Conservation (phyloP, 2,113 vertebrate species). For the Corvus cornix region DNA sequence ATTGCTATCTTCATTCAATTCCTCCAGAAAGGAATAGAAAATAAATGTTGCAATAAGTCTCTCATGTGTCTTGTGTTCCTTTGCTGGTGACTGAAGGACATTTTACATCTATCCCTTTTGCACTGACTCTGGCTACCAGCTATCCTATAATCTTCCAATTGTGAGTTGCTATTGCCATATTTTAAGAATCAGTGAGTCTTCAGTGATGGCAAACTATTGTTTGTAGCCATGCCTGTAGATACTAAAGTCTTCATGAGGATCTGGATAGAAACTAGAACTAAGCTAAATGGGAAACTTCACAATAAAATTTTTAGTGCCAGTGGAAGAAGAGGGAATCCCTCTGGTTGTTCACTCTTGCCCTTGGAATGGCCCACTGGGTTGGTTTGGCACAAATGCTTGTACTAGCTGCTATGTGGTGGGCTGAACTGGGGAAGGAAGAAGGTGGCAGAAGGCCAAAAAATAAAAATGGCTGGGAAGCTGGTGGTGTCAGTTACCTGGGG, state of each 20-base stretch:
- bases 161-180: neutral
- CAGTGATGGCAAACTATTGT: neutral
- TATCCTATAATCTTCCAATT: neutral
- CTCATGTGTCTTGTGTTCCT: neutral
- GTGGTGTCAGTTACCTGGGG: neutral
- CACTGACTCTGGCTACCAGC: neutral
- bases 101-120: neutral
- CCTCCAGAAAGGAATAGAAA: neutral
- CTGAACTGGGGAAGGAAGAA: neutral
- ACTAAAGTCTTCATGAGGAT: neutral
- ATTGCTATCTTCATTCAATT: neutral
- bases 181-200: neutral
- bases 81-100: neutral
- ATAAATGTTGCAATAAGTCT: neutral
- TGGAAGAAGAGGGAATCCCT: neutral
- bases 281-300: neutral
- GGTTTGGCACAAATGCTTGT: neutral
- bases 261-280: neutral
- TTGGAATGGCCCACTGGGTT: neutral
- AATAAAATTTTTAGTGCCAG: neutral
- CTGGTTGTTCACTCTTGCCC: neutral
- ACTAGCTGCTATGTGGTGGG: neutral
- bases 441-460: neutral
- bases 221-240: neutral
- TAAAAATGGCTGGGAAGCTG: neutral